Evolutionary conservation across 2,888 invertebrate genomes (phyloP), one percentile per base, ranked within the genome.

Genomic region (Petrolisthes cinctipes): DNA sequence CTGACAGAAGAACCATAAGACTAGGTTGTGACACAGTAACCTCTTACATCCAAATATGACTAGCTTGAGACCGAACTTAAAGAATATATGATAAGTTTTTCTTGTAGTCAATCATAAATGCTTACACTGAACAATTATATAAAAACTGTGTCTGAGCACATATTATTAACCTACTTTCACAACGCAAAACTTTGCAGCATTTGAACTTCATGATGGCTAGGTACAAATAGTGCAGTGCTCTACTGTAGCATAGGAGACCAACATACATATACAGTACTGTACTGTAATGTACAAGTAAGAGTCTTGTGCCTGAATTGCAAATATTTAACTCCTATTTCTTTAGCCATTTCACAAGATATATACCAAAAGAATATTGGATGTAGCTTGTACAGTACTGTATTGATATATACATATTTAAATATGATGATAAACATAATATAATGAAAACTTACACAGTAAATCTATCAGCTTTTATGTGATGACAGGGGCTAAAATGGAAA

Each of bases 21-120:
- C 54, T 51, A 78, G 86, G 86, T 86, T 86, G 86, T 86, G 86
- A 86, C 86, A 86, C 83, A 83, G 61, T 86, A 86, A 86, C 86
- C 78, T 68, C 79, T 79, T 71, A 83, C 75, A 71, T 86, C 83
- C 23, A 82, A 86, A 83, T 37, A 76, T 86, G 86, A 86, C 86
- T 86, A 86, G 86, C 83, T 86, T 86, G 75, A 76, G 71, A 73
- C 81, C 37, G 56, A 54, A 76, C 78, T 82, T 66, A 78, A 83
- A 23, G 5, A 82, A 51, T 56, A n/a, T 68, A 23, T 37, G 54
- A 20, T 79, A 75, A 73, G 20, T 56, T 56, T 53, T 56, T 51
- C 68, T 57, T 83, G 57, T 56, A 54, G 53, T 37, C 66, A 61
- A 53, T 51, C 37, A 66, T 83, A 86, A 86, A 86, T 86, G 82